These are phyloP conservation scores for Maccullochella peelii DNA, from an alignment of 2,113 vertebrate species.

Conservation along the genomic window DNA sequence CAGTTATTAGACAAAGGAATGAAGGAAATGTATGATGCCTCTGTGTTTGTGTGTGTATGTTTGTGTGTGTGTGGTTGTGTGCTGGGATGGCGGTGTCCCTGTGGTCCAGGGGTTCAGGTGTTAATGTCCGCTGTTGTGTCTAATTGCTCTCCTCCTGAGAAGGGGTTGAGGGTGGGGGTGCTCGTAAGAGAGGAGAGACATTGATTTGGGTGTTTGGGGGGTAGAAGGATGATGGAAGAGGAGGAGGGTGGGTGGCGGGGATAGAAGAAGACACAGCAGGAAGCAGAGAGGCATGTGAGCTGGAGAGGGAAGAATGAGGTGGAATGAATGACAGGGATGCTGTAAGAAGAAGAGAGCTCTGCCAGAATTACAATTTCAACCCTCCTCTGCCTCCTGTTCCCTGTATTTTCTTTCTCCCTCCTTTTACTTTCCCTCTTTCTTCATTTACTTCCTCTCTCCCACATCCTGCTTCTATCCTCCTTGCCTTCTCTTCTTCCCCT, in stretches of 20 bases:
- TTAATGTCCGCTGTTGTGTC: conserved; percentile 73
- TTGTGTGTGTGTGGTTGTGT: neutral
- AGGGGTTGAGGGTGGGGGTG: neutral
- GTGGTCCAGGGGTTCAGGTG: conserved; percentile 74
- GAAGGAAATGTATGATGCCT: neutral
- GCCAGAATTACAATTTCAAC: conserved; percentile 69
- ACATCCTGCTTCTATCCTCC: neutral
- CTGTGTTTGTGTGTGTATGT: neutral
- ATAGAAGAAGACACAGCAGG: conserved; percentile 26
- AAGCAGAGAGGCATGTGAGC: conserved; percentile 24
- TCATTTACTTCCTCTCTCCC: neutral
- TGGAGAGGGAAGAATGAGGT: conserved; percentile 1
- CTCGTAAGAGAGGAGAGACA: conserved; percentile 19
- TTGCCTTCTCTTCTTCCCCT: neutral
- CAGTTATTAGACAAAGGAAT: conserved; percentile 55
- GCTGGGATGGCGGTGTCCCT: conserved; percentile 15
- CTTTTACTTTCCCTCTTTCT: neutral
- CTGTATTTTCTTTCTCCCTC: conserved; percentile 1
- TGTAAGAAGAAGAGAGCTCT: conserved; percentile 51
- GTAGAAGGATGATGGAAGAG: conserved; percentile 11
- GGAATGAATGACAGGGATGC: conserved; percentile 43
- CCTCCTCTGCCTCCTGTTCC: conserved; percentile 4
- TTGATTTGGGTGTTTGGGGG: conserved; percentile 54
- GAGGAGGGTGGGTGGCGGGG: neutral
- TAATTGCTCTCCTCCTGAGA: conserved; percentile 68